phyloP scores from a whole-genome alignment of 2,888 invertebrate species.

The Drosophila macrospina region DNA sequence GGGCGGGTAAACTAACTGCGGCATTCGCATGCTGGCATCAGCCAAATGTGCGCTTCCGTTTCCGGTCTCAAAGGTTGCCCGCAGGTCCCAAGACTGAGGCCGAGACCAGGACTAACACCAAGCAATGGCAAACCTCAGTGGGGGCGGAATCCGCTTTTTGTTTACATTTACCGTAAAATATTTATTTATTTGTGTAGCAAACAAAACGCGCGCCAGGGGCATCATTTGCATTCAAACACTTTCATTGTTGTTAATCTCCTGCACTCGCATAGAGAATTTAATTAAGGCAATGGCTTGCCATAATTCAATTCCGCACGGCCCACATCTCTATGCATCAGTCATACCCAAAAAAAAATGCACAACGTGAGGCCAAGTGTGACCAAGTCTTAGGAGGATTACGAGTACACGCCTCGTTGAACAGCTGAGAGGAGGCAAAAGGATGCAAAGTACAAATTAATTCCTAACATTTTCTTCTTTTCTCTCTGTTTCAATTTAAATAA shows the following conservation, averaged over 20 bases:
- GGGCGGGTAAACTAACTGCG: slow-evolving; percentile 39
- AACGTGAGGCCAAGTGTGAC: slow-evolving; percentile 44
- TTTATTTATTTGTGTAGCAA: slow-evolving; percentile 74
- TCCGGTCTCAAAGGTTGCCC: slow-evolving; percentile 49
- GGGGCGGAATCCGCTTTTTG: slow-evolving; percentile 25
- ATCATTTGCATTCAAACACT: slow-evolving; percentile 77
- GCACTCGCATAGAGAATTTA: slow-evolving; percentile 70
- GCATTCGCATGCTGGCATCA: slow-evolving; percentile 35
- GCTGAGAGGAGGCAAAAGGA: slow-evolving; percentile 6
- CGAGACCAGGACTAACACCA: slow-evolving; percentile 2
- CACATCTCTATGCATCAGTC: slow-evolving; percentile 29
- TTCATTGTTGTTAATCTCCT: slow-evolving; percentile 76
- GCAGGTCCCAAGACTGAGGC: slow-evolving; percentile 14
- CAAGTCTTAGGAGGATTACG: slow-evolving; percentile 1
- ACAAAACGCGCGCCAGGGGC: slow-evolving; percentile 64
- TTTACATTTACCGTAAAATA: slow-evolving; percentile 54
- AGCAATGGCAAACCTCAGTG: slow-evolving; percentile 30
- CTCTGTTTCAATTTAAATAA: slow-evolving; percentile 34
- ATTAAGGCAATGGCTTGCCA: slow-evolving; percentile 67
- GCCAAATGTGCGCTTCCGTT: slow-evolving; percentile 57
- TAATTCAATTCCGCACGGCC: slow-evolving; percentile 63
- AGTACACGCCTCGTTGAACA: slow-evolving; percentile 28
- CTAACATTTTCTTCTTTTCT: slow-evolving; percentile 6
- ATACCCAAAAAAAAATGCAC: slow-evolving; percentile 10
- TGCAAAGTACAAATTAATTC: slow-evolving; percentile 21